These are phyloP conservation scores for Tetrapedia diversipes DNA, from an alignment of 2,888 invertebrate genomes.

Conservation along the genomic window DNA sequence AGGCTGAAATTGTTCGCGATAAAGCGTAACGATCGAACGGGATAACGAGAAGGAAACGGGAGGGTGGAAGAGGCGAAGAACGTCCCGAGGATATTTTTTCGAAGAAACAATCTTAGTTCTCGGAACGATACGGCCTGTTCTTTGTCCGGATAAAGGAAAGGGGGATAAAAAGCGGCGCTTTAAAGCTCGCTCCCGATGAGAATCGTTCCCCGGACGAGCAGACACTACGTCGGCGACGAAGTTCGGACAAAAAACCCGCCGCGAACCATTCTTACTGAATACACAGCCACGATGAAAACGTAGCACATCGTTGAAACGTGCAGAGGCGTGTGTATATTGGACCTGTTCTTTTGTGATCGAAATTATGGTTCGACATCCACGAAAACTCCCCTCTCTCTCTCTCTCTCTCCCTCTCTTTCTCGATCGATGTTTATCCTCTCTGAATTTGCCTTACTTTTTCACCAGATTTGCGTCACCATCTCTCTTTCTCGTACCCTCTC, in stretches of 20 bases:
- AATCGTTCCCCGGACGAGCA: slow-evolving; percentile 58
- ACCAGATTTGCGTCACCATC: too few relatives aligned
- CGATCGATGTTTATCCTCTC: slow-evolving; percentile 20
- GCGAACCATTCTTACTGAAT: slow-evolving; percentile 58
- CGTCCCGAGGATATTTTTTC: slow-evolving; percentile 49
- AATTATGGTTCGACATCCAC: slow-evolving; percentile 53
- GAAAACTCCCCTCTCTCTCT: not conserved
- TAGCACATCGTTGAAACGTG: slow-evolving; percentile 37
- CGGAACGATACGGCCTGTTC: slow-evolving; percentile 58
- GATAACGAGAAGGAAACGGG: slow-evolving; percentile 25
- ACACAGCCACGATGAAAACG: slow-evolving; percentile 49
- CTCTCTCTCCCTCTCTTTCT: too few relatives aligned
- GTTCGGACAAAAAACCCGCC: slow-evolving; percentile 50
- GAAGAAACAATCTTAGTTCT: slow-evolving; percentile 54
- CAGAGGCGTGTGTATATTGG: slow-evolving; percentile 29
- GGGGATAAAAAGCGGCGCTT: slow-evolving; percentile 57
- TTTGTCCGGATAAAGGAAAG: slow-evolving; percentile 48
- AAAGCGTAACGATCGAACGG: slow-evolving; percentile 45
- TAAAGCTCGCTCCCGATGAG: slow-evolving; percentile 65
- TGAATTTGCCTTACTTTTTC: not conserved
- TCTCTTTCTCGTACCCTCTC: too few relatives aligned
- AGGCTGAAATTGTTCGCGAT: slow-evolving; percentile 34
- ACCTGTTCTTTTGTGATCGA: slow-evolving; percentile 43
- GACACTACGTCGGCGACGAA: slow-evolving; percentile 52
- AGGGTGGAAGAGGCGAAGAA: slow-evolving; percentile 25